phyloP scores from a whole-genome alignment of 2,888 invertebrate genomes.

The Gerris lacustris region DNA sequence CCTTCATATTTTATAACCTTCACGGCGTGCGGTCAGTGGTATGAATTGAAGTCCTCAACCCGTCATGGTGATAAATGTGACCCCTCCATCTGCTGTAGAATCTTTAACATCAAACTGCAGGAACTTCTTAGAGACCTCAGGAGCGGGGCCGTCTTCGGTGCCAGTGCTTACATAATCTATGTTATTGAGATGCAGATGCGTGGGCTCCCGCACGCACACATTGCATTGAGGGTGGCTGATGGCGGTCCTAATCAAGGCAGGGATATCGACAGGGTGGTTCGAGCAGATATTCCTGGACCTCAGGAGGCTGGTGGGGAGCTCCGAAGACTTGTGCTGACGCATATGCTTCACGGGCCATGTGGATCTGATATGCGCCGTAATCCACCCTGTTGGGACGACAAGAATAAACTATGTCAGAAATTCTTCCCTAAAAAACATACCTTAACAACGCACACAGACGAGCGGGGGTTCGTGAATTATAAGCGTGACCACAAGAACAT shows the following conservation, averaged over 20 bases:
- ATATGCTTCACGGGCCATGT: conserved; percentile 21
- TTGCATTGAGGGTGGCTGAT: conserved; percentile 17
- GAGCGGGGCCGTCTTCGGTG: conserved; percentile 19
- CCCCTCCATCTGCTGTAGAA: conserved; percentile 2
- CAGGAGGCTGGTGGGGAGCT: conserved; percentile 20
- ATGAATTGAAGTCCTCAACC: too few species aligned
- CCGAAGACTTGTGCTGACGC: conserved; percentile 13
- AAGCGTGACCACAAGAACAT: too few species aligned
- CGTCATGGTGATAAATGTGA: too few species aligned
- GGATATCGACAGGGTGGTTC: conserved; percentile 20
- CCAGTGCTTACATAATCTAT: conserved; percentile 16
- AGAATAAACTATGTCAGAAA: conserved; percentile 16
- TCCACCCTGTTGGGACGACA: conserved; percentile 19
- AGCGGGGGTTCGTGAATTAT: not conserved
- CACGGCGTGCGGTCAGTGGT: too few species aligned
- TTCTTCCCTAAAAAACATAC: conserved; percentile 18
- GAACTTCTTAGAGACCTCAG: conserved; percentile 20
- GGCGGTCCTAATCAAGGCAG: conserved; percentile 17
- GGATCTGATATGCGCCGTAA: too few species aligned
- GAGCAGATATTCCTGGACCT: conserved; percentile 19
- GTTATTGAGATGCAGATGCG: conserved; percentile 22
- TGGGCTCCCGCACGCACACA: conserved; percentile 21
- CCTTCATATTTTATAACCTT: too few species aligned
- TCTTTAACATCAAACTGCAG: conserved; percentile 16
- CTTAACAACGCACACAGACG: conserved; percentile 18